These are phyloP conservation scores for Eurosta solidaginis DNA, from an alignment of 1,140 invertebrate genomes.

Conservation along the genomic window DNA sequence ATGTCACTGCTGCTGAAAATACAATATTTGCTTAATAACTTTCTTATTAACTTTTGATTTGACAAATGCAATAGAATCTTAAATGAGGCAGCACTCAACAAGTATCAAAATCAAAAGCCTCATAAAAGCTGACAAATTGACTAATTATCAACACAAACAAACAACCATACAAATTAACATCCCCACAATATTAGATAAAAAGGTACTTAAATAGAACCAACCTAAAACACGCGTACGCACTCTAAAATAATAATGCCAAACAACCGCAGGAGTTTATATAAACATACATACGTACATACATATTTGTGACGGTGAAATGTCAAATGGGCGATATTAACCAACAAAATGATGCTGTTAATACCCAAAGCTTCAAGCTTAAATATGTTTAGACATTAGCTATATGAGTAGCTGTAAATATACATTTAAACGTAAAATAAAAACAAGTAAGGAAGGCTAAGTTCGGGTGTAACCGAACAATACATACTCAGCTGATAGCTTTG, in stretches of 20 bases:
- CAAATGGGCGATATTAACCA: slow-evolving; percentile 6
- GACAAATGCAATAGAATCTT: not conserved
- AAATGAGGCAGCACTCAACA: not conserved
- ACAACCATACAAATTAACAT: not conserved
- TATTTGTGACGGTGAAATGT: not conserved
- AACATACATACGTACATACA: no score
- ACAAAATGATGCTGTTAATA: slow-evolving; percentile 6
- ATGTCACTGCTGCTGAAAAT: no score
- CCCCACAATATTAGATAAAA: not conserved
- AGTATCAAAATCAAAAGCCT: not conserved
- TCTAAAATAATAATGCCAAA: not conserved
- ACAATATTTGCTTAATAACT: no score
- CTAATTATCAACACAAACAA: not conserved
- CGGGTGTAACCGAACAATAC: no score
- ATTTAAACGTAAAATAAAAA: not conserved
- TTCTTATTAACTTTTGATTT: not conserved
- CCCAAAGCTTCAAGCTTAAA: not conserved
- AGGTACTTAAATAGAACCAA: not conserved
- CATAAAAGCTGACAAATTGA: not conserved
- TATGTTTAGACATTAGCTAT: not conserved
- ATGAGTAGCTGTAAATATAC: not conserved
- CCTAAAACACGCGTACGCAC: not conserved
- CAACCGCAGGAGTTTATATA: not conserved
- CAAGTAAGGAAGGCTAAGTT: no score
- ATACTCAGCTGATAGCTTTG: no score